These are phyloP conservation scores for Oncorhynchus keta DNA, from an alignment of 2,113 vertebrate species.

Conservation along the genomic window DNA sequence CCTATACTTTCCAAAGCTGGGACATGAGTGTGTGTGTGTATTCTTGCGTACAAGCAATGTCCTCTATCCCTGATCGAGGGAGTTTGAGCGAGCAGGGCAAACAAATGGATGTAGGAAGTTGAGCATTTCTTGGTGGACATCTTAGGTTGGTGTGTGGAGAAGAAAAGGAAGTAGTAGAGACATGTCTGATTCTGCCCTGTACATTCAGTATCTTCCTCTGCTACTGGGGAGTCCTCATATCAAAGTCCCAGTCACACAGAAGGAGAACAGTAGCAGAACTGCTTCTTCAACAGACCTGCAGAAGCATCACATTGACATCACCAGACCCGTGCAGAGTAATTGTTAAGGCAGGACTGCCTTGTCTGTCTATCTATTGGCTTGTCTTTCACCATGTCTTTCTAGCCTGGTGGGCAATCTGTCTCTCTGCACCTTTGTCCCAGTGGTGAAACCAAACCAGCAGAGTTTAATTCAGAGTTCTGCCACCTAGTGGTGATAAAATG, in stretches of 20 bases:
- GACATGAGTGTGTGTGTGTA: not conserved
- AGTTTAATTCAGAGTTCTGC: not conserved
- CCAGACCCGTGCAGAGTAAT: no score
- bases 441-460: not conserved
- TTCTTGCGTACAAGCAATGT: not conserved
- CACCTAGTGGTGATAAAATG: not conserved
- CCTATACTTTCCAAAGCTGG: constrained; percentile 15
- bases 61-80: not conserved
- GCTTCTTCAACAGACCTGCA: no score
- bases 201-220: not conserved
- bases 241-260: not conserved
- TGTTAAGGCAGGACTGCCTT: no score
- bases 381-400: no score
- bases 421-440: not conserved
- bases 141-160: not conserved
- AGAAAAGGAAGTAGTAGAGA: not conserved
- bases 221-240: not conserved
- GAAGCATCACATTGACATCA: no score
- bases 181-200: not conserved
- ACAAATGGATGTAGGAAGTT: not conserved
- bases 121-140: not conserved
- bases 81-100: not conserved
- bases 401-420: not conserved
- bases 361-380: no score
- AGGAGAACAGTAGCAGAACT: not conserved